A percentile compares a stretch with the other conserved stretches of the same genome.
Evolutionary conservation across 2,888 invertebrate genomes (phyloP).

Genomic region (Acanthosepion pharaonis): DNA sequence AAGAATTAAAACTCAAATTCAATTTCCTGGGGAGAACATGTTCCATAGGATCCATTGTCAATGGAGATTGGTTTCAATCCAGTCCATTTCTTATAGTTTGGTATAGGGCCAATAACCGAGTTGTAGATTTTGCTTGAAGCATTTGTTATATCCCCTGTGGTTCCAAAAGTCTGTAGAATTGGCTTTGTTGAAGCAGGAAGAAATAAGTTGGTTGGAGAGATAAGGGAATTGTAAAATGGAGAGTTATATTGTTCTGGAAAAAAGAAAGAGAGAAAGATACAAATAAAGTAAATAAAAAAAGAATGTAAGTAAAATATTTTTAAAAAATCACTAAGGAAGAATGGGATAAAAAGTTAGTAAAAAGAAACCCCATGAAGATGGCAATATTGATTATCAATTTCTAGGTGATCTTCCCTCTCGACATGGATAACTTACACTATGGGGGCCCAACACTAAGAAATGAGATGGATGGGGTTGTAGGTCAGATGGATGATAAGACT

Average conservation of each 20-base stretch:
- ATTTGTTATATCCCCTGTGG: not conserved
- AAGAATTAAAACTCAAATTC: not conserved
- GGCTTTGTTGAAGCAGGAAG: constrained; percentile 6
- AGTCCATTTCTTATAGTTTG: constrained; percentile 16
- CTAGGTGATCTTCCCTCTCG: not conserved
- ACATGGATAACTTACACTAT: not conserved
- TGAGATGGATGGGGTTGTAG: not conserved
- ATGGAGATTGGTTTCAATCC: not conserved
- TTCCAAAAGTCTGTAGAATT: not conserved
- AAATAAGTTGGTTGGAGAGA: not conserved
- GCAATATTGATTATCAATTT: not conserved
- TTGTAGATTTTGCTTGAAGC: not conserved
- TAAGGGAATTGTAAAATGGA: not conserved
- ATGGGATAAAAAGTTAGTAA: not conserved
- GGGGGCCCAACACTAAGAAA: not conserved
- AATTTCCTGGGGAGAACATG: not conserved
- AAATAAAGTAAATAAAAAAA: not conserved
- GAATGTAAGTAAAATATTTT: not conserved
- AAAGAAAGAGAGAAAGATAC: not conserved
- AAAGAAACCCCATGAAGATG: not conserved
- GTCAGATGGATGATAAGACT: not conserved
- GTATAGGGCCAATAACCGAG: not conserved
- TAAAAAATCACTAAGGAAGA: not conserved
- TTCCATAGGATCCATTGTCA: not conserved
- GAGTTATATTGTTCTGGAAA: not conserved